Evolutionary conservation across 1,140 invertebrate species (phyloP), one percentile per base, ranked within the genome.

Genomic region (Antheraea pernyi): DNA sequence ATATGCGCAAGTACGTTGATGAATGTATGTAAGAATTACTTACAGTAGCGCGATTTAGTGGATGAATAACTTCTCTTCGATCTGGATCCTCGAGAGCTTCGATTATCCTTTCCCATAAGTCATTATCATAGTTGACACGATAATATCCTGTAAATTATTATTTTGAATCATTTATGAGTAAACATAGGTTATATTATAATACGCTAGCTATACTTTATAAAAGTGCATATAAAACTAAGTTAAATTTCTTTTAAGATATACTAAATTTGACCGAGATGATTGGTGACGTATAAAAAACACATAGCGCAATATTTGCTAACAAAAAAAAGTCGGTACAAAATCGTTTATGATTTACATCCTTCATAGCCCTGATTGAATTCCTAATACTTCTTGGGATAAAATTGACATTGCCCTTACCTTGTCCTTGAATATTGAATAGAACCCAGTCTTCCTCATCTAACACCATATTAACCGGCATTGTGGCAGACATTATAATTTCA

Each of bases 391-490:
- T 9, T 11, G 7, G 9, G 0, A 53, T 6, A 11, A 13, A 53
- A 16, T 6, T 53, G 16, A 53, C 16, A 16, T 6, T 53, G 11
- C 16, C 5, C 74, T 79, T 77, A 95, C 95, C 95, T 80, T 94
- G 93, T 63, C 94, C 92, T 79, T 95, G 93, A 19, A 95, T 76
- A 77, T 96, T 96, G 8, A 95, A 93, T 68, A 96, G 82, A 0
- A 95, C 73, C 95, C 95, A 96, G n/a, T 93, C 92, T 39, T 94
- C 86, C 0, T 86, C 75, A 69, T 77, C 80, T 19, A 91, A 61
- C 2, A 69, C 46, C 0, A 92, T 42, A 30, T 76, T 59, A 0
- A 89, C 85, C 0, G 76, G 71, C 22, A 63, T 59, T 5, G 77
- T 83, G 1, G n/a, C 75, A 7, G 80, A 80, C 42, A 84, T 69